phyloP scores from a whole-genome alignment of 2,113 vertebrate species.

The Cardinalis cardinalis region DNA sequence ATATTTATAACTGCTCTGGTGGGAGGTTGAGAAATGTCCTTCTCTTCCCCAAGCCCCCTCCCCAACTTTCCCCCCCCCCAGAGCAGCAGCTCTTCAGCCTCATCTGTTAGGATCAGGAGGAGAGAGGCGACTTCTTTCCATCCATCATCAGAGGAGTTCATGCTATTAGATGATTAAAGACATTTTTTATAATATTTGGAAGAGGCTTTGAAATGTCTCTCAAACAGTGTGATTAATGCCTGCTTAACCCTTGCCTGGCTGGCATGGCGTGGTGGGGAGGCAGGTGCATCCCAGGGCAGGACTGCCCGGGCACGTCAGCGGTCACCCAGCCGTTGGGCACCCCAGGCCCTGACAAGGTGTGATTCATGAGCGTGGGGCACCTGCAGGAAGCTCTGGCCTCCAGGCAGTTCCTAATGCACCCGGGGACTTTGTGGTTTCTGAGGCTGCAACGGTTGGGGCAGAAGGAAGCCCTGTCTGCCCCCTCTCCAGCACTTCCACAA shows the following conservation, averaged over 20 bases:
- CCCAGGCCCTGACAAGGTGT: constrained; percentile 56
- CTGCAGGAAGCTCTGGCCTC: constrained; percentile 60
- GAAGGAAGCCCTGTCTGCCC: constrained; percentile 50
- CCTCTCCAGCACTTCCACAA: background rate
- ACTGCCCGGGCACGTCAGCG: fast-evolving
- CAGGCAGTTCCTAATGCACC: constrained; percentile 48
- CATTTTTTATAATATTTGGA: constrained; percentile 75
- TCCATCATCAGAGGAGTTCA: constrained; percentile 57
- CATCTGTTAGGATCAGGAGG: constrained; percentile 59
- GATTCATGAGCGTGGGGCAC: constrained; percentile 56
- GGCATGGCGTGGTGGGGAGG: background rate
- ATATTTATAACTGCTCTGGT: constrained; percentile 72
- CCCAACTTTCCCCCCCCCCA: background rate
- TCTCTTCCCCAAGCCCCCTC: constrained; percentile 15
- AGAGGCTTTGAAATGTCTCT: constrained; percentile 64
- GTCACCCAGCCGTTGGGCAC: constrained; percentile 8
- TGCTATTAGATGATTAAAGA: constrained; percentile 73
- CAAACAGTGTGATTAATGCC: constrained; percentile 55
- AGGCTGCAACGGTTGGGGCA: constrained; percentile 61
- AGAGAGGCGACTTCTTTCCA: constrained; percentile 59
- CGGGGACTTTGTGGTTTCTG: constrained; percentile 63
- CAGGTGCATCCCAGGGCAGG: background rate
- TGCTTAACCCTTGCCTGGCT: constrained; percentile 44
- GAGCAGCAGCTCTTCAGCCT: constrained; percentile 48
- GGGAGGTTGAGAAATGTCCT: constrained; percentile 67